Percentiles rank a stretch among this genome's conserved stretches.
phyloP scores from a whole-genome alignment of 2,888 invertebrate genomes.

The Lathronympha strigana region DNA sequence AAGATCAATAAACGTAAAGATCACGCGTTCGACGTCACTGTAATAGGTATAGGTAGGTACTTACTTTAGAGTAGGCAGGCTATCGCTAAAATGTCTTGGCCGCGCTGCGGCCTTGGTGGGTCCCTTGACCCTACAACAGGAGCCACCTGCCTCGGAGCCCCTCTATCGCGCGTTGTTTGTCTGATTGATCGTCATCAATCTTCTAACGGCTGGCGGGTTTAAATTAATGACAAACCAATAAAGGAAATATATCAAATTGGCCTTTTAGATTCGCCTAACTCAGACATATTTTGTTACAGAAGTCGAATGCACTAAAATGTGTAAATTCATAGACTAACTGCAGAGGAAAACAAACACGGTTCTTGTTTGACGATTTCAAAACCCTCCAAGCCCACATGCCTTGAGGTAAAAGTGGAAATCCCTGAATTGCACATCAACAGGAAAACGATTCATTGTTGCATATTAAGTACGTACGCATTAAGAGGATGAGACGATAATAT shows the following conservation, averaged over 20 bases:
- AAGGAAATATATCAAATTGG: background rate
- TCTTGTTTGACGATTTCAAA: background rate
- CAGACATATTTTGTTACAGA: background rate
- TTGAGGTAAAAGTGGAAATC: background rate
- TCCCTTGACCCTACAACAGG: constrained; percentile 74
- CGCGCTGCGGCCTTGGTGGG: constrained; percentile 72
- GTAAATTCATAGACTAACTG: background rate
- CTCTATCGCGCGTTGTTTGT: constrained; percentile 46
- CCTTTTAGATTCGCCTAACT: background rate
- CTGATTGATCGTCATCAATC: constrained; percentile 45
- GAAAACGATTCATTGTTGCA: background rate
- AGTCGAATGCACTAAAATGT: background rate
- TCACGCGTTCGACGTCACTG: constrained; percentile 7
- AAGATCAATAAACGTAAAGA: constrained; percentile 9
- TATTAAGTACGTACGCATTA: no score
- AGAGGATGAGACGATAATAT: no score
- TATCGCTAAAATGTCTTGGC: constrained; percentile 67
- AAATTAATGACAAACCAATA: constrained; percentile 23
- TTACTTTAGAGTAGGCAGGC: constrained; percentile 55
- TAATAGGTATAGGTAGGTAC: constrained; percentile 17
- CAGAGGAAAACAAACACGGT: constrained; percentile 4
- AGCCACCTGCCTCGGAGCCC: constrained; percentile 73
- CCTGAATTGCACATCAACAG: constrained; percentile 6
- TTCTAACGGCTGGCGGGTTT: constrained; percentile 47
- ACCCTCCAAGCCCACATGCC: background rate